Evolutionary conservation across 2,113 vertebrate genomes (phyloP), one percentile per base, ranked within the genome.

Genomic region (Archocentrus centrarchus): DNA sequence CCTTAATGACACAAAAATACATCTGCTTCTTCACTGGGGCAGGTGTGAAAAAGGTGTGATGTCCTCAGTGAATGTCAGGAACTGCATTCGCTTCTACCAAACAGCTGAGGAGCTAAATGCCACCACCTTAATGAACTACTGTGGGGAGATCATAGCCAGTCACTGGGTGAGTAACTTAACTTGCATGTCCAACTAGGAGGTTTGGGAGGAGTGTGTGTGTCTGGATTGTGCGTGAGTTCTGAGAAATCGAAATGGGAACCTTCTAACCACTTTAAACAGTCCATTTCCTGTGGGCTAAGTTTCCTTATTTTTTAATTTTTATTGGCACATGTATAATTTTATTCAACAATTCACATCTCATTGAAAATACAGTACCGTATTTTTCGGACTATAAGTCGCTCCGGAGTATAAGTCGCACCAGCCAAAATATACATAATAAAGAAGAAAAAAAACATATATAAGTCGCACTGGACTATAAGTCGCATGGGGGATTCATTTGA

Each of bases 11-110:
- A 30, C 18, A 11, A 20, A 22, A 68, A 55, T 37, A 6, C 2
- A 2, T 81, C 9, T 86, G n/a, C n/a, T 59, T 81, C 59, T 80
- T 6, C 10, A 82, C 4, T 86, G 75, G 86, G 84, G 20, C 92
- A 99, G 98, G 84, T 99, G 98, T 96, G 98, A 99, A 89, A 99
- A 99, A 85, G 97, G 98, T 7, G 97, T 99, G 4, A 99, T 99
- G 98, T 99, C 98, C 1, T 96, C 98, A 0, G 98, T 99, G 85
- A 99, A 98, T 20, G 98, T 99, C 78, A 97, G 98, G 92, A 99
- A 99, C 94, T 99, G 98, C 83, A 99, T 99, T 89, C 96, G 98
- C 35, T 99, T 99, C 95, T 99, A 99, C 88, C 98, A 99, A 94
- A 99, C 98, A 2, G 98, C 98, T 0, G 98, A 99, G 92, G 98